Evolutionary conservation across 1,140 invertebrate species (phyloP), one percentile per base, ranked within the genome.

Genomic region (Dendroctonus ponderosae): DNA sequence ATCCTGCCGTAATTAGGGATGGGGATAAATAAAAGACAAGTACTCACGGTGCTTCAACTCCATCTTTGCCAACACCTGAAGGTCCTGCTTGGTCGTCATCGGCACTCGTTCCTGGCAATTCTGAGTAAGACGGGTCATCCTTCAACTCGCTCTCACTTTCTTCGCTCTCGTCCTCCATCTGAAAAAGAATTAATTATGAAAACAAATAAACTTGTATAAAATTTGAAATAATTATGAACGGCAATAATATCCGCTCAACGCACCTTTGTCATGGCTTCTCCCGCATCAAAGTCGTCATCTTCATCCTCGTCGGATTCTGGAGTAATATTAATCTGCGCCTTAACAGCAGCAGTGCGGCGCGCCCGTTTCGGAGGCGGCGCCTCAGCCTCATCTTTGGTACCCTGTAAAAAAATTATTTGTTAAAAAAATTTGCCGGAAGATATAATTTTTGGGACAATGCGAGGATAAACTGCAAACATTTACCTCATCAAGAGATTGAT

Each of bases 21-120:
- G 26, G 8, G 63, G 46, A 41, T 66, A 52, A 71, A 71, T 69
- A 69, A 71, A 71, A 71, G 67, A 69, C 66, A 61, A 66, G 60
- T 82, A 85, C 83, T 85, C 80, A 85, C 83, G 82, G 82, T 81
- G 81, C 78, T 77, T 83, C 82, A 58, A 80, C 73, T 74, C 82
- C 78, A 51, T 71, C 77, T 76, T 73, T 83, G 77, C 66, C 82
- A 75, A 85, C 70, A n/a, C 84, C 84, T 0, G 83, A 85, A 0
- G 84, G 84, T 42, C 84, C 84, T 37, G 84, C 74, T 68, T 78
- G 76, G n/a, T 78, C 82, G 68, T 78, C 82, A 70, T 83, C 82
- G 5, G 82, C 80, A 54, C 81, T 82, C 0, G 80, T 77, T 46
- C 83, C 69, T 12, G 81, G 77, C 14, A 82, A 80, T 66, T 81